Evolutionary conservation across 2,888 invertebrate species (phyloP).

Genomic region (Papilio gigon): DNA sequence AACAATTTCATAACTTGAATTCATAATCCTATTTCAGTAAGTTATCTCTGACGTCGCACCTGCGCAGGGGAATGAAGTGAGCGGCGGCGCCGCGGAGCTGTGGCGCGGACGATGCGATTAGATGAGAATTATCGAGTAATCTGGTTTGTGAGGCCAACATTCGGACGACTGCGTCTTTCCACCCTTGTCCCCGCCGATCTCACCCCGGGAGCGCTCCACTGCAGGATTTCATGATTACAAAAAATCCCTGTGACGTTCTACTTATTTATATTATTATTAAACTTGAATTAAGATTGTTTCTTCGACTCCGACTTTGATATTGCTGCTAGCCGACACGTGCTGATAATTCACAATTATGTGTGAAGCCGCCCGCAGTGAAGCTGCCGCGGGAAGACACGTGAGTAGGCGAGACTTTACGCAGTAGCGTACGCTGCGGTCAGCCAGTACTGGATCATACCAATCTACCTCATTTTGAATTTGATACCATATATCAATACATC

Average conservation of each 20-base stretch:
- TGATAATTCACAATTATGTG: no score
- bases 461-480: no score
- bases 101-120: slow-evolving; percentile 27
- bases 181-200: background rate
- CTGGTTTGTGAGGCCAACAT: slow-evolving; percentile 19
- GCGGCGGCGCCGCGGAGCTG: background rate
- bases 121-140: slow-evolving; percentile 33
- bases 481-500: no score
- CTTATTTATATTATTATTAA: background rate
- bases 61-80: slow-evolving; percentile 22
- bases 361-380: no score
- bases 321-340: no score
- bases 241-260: background rate
- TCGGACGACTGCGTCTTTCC: slow-evolving; percentile 16
- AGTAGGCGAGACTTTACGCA: no score
- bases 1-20: slow-evolving; percentile 33
- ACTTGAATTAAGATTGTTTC: background rate
- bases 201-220: background rate
- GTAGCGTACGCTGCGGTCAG: no score
- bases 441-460: no score
- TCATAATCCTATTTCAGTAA: slow-evolving; percentile 39
- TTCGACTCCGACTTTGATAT: no score
- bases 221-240: background rate
- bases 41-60: slow-evolving; percentile 32
- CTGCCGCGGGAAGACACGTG: no score